A percentile compares a stretch with the other conserved stretches of the same genome.
These are phyloP conservation scores for Lutraria rhynchaena DNA, from an alignment of 1,140 invertebrate genomes.

Conservation along the genomic window DNA sequence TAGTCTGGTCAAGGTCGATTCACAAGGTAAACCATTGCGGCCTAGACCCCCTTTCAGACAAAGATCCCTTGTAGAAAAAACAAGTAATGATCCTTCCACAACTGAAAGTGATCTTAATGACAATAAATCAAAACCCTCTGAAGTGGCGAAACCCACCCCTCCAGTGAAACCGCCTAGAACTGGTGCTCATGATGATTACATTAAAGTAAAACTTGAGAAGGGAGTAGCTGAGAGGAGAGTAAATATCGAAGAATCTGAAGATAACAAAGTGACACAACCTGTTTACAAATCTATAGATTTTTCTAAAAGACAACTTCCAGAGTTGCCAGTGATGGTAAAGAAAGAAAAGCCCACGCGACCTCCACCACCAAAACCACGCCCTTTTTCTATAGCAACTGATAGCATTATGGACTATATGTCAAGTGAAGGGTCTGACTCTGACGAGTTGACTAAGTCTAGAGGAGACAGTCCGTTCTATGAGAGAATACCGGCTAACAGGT, in stretches of 20 bases:
- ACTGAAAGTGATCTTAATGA: constrained; percentile 11
- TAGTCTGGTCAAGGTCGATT: not conserved
- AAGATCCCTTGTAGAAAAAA: constrained; percentile 30
- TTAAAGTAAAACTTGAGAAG: constrained; percentile 52
- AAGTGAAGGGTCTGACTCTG: constrained; percentile 19
- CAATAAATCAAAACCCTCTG: not conserved
- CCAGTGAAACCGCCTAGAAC: constrained; percentile 66
- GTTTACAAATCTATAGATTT: not conserved
- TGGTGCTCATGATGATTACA: constrained; percentile 68
- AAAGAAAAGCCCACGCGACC: constrained; percentile 61
- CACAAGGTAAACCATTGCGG: constrained; percentile 20
- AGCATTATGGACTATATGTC: constrained; percentile 49
- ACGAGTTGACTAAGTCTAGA: constrained; percentile 24
- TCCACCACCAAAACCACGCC: constrained; percentile 59
- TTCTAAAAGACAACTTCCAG: constrained; percentile 21
- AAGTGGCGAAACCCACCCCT: constrained; percentile 34
- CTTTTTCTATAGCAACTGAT: constrained; percentile 61
- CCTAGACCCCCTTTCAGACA: constrained; percentile 29
- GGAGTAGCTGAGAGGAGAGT: constrained; percentile 1
- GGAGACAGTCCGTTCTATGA: constrained; percentile 42
- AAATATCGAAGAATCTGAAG: constrained; percentile 23
- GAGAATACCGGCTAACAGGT: constrained; percentile 15
- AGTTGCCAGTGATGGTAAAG: constrained; percentile 20
- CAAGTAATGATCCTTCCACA: constrained; percentile 4
- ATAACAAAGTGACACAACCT: constrained; percentile 14